phyloP scores from a whole-genome alignment of 2,113 vertebrate species.

The Cyprinodon tularosa region DNA sequence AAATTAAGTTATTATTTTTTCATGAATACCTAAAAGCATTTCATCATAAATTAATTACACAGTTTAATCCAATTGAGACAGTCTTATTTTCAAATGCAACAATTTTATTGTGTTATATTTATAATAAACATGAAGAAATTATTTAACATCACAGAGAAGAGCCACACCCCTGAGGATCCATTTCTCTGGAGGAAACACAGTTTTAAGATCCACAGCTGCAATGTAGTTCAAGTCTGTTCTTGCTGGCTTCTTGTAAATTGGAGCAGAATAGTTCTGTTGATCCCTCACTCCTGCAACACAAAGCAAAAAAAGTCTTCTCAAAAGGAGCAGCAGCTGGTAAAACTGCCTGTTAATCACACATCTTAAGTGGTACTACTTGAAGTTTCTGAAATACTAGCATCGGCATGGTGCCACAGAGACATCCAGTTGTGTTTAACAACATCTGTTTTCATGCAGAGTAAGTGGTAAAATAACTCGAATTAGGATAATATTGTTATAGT shows the following conservation, averaged over 20 bases:
- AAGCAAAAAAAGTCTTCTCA: background rate
- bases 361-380: background rate
- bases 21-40: background rate
- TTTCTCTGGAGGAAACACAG: slow-evolving; percentile 84
- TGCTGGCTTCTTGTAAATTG: slow-evolving; percentile 91
- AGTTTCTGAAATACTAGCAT: slow-evolving; percentile 25
- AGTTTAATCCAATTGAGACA: background rate
- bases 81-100: background rate
- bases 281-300: slow-evolving; percentile 82
- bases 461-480: slow-evolving; percentile 8
- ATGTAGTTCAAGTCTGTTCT: slow-evolving; percentile 91
- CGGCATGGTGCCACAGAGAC: background rate
- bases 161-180: slow-evolving; percentile 94
- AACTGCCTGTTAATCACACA: slow-evolving; percentile 3
- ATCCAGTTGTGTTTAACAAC: slow-evolving; percentile 13
- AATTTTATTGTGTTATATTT: background rate
- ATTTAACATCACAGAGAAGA: slow-evolving; percentile 93
- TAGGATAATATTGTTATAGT: background rate
- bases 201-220: slow-evolving; percentile 86
- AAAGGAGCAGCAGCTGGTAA: slow-evolving; percentile 16
- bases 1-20: background rate
- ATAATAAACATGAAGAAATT: slow-evolving; percentile 25
- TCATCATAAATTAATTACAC: background rate
- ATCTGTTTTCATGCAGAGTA: slow-evolving; percentile 31
- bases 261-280: slow-evolving; percentile 86